Evolutionary conservation across 2,113 vertebrate species (phyloP).

Genomic region (Typhlomys cinereus): DNA sequence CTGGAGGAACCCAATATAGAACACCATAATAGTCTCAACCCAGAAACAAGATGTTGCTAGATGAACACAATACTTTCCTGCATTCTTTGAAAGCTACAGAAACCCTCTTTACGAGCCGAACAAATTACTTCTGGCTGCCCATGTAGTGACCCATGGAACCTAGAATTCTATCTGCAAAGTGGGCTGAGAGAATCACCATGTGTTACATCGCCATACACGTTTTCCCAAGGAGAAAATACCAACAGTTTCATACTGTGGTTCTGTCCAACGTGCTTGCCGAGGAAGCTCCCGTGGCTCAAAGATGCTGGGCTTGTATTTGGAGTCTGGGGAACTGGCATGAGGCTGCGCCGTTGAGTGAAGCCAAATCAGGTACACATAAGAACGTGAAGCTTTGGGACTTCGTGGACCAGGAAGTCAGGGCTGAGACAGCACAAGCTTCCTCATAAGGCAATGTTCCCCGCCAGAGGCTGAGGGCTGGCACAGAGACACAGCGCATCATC

Average conservation of each 20-base stretch:
- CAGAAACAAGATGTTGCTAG: neutral
- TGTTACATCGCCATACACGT: neutral
- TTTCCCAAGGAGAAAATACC: neutral
- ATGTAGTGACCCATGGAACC: neutral
- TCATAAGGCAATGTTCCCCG: constrained; percentile 40
- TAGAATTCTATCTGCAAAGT: neutral
- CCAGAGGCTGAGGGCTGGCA: neutral
- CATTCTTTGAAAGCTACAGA: neutral
- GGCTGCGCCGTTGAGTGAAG: neutral
- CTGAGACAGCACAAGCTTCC: neutral
- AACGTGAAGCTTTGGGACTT: neutral
- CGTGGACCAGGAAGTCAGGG: neutral
- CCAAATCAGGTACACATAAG: neutral
- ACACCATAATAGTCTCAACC: neutral
- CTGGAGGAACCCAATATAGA: neutral
- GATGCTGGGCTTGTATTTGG: neutral
- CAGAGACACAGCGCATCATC: neutral
- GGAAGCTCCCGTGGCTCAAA: neutral
- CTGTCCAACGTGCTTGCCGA: neutral
- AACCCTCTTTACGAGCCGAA: neutral
- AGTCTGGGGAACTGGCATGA: neutral
- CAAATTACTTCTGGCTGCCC: neutral
- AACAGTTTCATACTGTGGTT: neutral
- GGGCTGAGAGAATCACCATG: neutral
- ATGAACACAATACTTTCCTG: neutral